Evolutionary conservation across 2,113 vertebrate species (phyloP).

Genomic region (Pycnonotus jocosus): DNA sequence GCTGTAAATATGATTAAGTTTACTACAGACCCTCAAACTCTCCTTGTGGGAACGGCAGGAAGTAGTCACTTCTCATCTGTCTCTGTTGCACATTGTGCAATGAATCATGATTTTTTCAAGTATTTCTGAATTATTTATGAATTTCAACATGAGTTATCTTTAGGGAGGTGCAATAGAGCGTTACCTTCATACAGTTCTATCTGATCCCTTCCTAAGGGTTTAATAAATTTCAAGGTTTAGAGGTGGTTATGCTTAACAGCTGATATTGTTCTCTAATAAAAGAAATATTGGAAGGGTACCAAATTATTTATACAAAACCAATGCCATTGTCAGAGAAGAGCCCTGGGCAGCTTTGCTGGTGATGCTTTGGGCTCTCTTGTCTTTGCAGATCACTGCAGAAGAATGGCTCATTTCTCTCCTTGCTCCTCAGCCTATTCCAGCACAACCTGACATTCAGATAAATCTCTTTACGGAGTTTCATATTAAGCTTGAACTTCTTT

Average conservation of each 20-base stretch:
- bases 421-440: background rate
- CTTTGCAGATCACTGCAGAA: background rate
- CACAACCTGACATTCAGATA: background rate
- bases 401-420: background rate
- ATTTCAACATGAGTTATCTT: background rate
- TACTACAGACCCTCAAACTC: background rate
- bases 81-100: background rate
- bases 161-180: background rate
- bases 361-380: background rate
- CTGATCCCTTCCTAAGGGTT: background rate
- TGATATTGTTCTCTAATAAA: background rate
- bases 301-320: background rate
- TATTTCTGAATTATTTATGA: slow-evolving; percentile 21
- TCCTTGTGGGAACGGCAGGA: background rate
- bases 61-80: background rate
- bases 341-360: background rate
- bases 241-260: background rate
- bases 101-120: background rate
- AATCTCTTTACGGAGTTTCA: background rate
- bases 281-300: background rate
- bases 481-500: background rate
- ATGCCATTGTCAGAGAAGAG: background rate
- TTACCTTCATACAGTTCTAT: background rate
- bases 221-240: background rate
- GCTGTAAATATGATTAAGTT: background rate